Conservation (phyloP, 2,113 vertebrate genomes). For the Puma concolor region DNA sequence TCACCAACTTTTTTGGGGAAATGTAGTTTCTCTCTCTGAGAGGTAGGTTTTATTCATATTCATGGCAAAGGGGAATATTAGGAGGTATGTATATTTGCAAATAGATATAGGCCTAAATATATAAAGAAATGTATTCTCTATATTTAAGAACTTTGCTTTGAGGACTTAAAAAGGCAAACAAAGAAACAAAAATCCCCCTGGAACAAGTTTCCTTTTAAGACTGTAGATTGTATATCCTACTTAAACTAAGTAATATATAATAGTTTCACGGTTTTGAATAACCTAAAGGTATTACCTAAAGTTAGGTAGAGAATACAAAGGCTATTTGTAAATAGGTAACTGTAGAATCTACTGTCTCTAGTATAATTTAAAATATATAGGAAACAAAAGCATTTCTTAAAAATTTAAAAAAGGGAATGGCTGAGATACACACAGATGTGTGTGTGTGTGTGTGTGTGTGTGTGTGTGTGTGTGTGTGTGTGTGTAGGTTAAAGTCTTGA, state of each 20-base stretch:
- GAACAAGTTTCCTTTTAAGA: neutral
- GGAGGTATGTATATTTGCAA: neutral
- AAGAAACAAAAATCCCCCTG: neutral
- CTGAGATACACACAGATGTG: neutral
- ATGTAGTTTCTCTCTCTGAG: neutral
- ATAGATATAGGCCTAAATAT: neutral
- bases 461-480: neutral
- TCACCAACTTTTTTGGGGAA: neutral
- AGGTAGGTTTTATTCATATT: neutral
- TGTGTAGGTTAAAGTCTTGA: neutral
- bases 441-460: neutral
- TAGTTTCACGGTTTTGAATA: neutral
- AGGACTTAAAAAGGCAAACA: neutral
- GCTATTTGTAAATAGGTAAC: neutral
- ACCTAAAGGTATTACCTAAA: neutral
- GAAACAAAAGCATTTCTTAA: neutral
- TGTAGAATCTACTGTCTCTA: neutral
- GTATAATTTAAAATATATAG: neutral
- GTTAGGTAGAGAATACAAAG: neutral
- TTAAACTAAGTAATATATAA: neutral
- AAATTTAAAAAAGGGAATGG: neutral
- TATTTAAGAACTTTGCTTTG: neutral
- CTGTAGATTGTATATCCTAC: neutral
- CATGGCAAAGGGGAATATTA: slow-evolving; percentile 1
- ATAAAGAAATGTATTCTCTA: neutral